Evolutionary conservation across 2,888 invertebrate genomes (phyloP), one percentile per base, ranked within the genome.

Genomic region (Rosalia funebris): DNA sequence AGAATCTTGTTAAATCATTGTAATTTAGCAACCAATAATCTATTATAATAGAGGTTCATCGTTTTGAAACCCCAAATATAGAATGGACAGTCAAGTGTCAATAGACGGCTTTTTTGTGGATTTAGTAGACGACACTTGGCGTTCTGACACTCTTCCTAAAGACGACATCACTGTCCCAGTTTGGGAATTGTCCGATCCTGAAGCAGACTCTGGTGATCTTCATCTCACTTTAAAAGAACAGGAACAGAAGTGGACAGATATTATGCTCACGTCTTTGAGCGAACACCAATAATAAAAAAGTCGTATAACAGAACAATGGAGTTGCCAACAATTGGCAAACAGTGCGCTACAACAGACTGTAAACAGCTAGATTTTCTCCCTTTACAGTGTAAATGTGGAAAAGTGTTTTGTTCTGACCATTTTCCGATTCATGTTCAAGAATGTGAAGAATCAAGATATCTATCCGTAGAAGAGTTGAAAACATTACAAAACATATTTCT

Each of bases 171-270:
- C 83, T 53, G 95, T 97, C 3, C 96, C 96, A 1, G 79, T 90
- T 47, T 88, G 91, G 75, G 96, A 96, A 82, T 83, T 97, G 47
- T 94, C 96, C 0, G 96, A 97, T 83, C 93, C 93, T 0, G 95
- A 95, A 79, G 93, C 95, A 1, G 96, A 97, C 80, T 92, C 92
- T 71, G 95, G 93, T 15, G 96, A 96, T 82, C 91, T 93, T 1
- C 92, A 92, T 76, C 88, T 96, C 77, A 95, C 95, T 0, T 83
- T 96, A 4, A 91, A 91, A 77, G 96, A 97, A 80, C 93, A 92
- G 77, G 92, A 93, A 75, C 88, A 89, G 76, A 86, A 86, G 80
- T 85, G 85, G 85, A 82, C 82, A 36, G 87, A 87, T 74, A 81
- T 86, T 53, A 85, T 86, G 58, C 77, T 87, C 9, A 81, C 82